Base-by-base conservation (phyloP, 2,888 invertebrate genomes). In the Apocheima hispidaria region DNA sequence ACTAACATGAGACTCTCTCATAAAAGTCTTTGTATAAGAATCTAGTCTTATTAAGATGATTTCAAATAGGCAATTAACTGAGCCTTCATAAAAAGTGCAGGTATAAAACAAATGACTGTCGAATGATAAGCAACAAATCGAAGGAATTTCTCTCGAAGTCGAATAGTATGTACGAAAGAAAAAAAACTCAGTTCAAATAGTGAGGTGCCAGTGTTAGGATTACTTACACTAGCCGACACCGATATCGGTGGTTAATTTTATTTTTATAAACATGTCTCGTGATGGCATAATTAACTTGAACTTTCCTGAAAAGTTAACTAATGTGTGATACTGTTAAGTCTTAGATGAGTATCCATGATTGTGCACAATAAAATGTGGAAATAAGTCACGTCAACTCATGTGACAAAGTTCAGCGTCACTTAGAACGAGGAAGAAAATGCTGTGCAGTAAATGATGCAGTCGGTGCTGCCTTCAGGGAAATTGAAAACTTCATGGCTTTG, bases 181-280 rank as follows among this genome's bases (percentile, higher is more conserved):
- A 51, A 81, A 79, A 51, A 81, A 79, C 81, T 73, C 77, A 71
- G 82, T 84, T 86, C 83, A 84, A 86, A 88, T 86, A 85, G 85
- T 83, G 69, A 78, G 71, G 78, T 80, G 83, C 83, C 81, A 79
- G 82, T 66, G 63, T 61, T 64, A 33, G 26, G 26, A 16, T 3
- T 7, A 18, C 30, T 51, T 30, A 51, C 5, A 30, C 7, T n/a
- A 30, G 6, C 2, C 51, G 51, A 51, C 26, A 20, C 10, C 20
- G 12, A 46, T 46, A 30, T 30, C 18, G 4, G 23, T 0, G 16
- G 14, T 9, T 9, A 9, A 14, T 23, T 9, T 26, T 26, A 6
- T 14, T 23, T 14, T 14, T 43, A n/a, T n/a, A n/a, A n/a, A n/a
- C n/a, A n/a, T n/a, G n/a, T n/a, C n/a, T n/a, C n/a, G n/a, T n/a